Evolutionary conservation across 2,797 vertebrate genomes (phyloP), one percentile per base, ranked within the genome.

Genomic region (Poeciliopsis turneri): DNA sequence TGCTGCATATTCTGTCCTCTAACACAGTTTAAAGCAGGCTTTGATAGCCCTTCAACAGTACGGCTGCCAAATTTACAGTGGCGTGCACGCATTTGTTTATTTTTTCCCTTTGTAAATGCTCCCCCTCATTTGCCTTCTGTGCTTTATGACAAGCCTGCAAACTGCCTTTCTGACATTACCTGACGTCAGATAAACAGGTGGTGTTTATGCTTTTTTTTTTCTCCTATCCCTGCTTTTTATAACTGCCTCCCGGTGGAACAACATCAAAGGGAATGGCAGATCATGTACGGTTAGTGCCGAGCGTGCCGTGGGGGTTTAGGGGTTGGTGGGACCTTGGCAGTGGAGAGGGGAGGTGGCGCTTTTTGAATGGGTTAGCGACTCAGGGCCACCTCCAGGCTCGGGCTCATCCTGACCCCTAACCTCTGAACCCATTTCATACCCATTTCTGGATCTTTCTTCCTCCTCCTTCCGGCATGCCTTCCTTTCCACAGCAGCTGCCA

Each of bases 261-360:
- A 87, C 93, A 90, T 95, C 92, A 93, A 93, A 95, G 91, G 88
- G 92, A 95, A 94, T 94, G 92, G 87, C 90, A 91, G 91, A 93
- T 94, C 90, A 90, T 94, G 94, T 92, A 88, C 78, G 59, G 81
- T 87, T 88, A 93, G 91, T 79, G 82, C 69, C 30, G 83, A 89
- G 92, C 45, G 73, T 91, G 90, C 93, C 91, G 90, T 43, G 41
- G 41, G 68, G 23, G 12, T 0, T 15, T 45, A 41, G 68, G 66
- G 66, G 39, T 7, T 23, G 39, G 3, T 45, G 41, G 23, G 39
- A 78, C 64, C 41, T 64, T 69, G 83, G 86, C 78, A 74, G 82
- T 64, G 78, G 59, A 20, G 69, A 71, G 70, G 59, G 64, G 75
- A 11, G 51, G 71, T 28, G 66, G n/a, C 74, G 75, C 49, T 53